Conservation (phyloP, 2,113 vertebrate genomes). For the Silurus glanis region DNA sequence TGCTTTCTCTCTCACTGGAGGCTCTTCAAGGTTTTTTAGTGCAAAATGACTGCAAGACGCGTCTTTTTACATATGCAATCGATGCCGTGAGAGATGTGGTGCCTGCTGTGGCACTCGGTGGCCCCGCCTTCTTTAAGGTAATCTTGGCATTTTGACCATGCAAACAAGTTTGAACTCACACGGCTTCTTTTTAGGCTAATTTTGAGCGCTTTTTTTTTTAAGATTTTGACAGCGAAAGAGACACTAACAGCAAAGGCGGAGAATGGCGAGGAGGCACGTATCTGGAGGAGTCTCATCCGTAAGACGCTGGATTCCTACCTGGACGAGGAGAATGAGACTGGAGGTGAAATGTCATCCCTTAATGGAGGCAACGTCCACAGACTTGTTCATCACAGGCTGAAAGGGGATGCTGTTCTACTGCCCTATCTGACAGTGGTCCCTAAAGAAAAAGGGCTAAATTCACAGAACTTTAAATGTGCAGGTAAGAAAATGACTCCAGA, state of each 20-base stretch:
- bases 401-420: slow-evolving; percentile 78
- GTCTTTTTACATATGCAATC: slow-evolving; percentile 73
- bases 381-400: slow-evolving; percentile 79
- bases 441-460: slow-evolving; percentile 84
- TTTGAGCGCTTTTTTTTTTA: slow-evolving; percentile 83
- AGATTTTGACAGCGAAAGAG: slow-evolving; percentile 83
- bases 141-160: slow-evolving; percentile 52
- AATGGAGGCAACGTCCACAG: slow-evolving; percentile 63
- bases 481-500: slow-evolving; percentile 66
- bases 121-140: slow-evolving; percentile 86
- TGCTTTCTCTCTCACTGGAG: slow-evolving; percentile 89
- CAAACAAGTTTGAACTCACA: not conserved
- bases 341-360: not conserved
- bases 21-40: slow-evolving; percentile 80
- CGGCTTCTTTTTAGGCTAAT: not conserved
- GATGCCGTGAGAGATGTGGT: slow-evolving; percentile 88
- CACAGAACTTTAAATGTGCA: slow-evolving; percentile 93
- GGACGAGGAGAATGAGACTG: slow-evolving; percentile 77
- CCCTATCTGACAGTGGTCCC: slow-evolving; percentile 84
- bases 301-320: slow-evolving; percentile 83
- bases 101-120: slow-evolving; percentile 83
- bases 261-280: slow-evolving; percentile 75
- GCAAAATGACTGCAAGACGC: slow-evolving; percentile 74
- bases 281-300: slow-evolving; percentile 85
- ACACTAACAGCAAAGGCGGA: slow-evolving; percentile 81